Conservation (phyloP, 2,113 vertebrate species). For the Sinocyclocheilus anophthalmus region DNA sequence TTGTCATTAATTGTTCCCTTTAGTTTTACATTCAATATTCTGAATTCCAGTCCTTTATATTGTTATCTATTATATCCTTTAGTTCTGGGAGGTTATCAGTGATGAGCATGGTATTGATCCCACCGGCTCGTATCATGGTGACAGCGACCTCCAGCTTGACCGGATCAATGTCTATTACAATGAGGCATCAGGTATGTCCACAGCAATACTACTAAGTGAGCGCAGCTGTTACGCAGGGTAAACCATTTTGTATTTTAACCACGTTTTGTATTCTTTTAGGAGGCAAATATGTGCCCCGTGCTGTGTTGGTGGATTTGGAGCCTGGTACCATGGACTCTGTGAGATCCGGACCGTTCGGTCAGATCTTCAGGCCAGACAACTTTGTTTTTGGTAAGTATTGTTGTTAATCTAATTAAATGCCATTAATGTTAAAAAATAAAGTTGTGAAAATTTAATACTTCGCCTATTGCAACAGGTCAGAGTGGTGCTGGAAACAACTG, state of each 20-base stretch:
- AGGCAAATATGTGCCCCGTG: conserved; percentile 90
- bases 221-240: not conserved
- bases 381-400: conserved; percentile 87
- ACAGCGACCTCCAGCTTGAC: conserved; percentile 87
- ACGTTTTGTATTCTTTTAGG: conserved; percentile 64
- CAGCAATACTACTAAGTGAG: not conserved
- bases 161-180: conserved; percentile 95
- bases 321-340: conserved; percentile 94
- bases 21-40: not conserved
- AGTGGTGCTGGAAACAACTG: conserved; percentile 84
- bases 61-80: not conserved
- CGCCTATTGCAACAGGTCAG: conserved; percentile 67
- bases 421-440: not conserved
- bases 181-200: conserved; percentile 80
- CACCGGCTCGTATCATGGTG: conserved; percentile 78
- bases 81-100: conserved; percentile 84
- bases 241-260: not conserved
- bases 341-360: too few relatives aligned
- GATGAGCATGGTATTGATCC: conserved; percentile 81
- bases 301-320: conserved; percentile 89
- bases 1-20: not conserved
- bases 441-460: not conserved
- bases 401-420: not conserved
- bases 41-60: not conserved
- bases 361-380: conserved; percentile 91